These are phyloP conservation scores for Drosophila rhopaloa DNA, from an alignment of 1,140 invertebrate genomes.

Conservation along the genomic window DNA sequence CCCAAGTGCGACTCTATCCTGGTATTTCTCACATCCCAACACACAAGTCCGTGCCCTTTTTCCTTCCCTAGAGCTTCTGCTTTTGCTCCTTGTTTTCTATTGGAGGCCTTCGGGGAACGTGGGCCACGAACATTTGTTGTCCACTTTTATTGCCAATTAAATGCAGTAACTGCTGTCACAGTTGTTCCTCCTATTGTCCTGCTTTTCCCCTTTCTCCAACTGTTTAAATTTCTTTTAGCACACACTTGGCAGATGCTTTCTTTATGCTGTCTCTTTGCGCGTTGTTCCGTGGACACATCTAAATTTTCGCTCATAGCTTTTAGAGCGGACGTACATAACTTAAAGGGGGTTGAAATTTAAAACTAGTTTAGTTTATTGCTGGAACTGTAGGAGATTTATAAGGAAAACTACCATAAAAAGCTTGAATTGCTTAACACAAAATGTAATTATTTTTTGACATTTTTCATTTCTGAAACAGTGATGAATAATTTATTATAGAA, in stretches of 20 bases:
- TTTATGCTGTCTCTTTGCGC: slow-evolving; percentile 30
- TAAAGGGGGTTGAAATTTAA: neutral
- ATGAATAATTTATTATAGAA: no score
- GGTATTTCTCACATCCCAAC: slow-evolving; percentile 1
- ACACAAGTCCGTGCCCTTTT: neutral
- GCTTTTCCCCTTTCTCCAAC: neutral
- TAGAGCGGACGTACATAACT: neutral
- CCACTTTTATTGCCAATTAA: slow-evolving; percentile 81
- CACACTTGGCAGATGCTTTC: slow-evolving; percentile 36
- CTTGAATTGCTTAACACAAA: no score
- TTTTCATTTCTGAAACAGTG: no score
- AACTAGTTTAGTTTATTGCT: neutral
- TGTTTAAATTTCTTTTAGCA: slow-evolving; percentile 51
- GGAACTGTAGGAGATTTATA: neutral
- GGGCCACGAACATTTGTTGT: slow-evolving; percentile 53
- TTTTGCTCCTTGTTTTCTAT: neutral
- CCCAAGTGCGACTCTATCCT: slow-evolving; percentile 40
- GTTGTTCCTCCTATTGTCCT: slow-evolving; percentile 1
- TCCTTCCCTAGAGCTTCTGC: neutral
- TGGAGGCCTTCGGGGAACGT: slow-evolving; percentile 6
- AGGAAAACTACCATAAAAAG: no score
- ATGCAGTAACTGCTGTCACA: slow-evolving; percentile 56
- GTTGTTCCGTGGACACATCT: slow-evolving; percentile 18
- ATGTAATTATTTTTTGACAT: no score
- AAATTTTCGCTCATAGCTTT: slow-evolving; percentile 14